phyloP scores from a whole-genome alignment of 2,797 vertebrate genomes.

The Potorous gilbertii region DNA sequence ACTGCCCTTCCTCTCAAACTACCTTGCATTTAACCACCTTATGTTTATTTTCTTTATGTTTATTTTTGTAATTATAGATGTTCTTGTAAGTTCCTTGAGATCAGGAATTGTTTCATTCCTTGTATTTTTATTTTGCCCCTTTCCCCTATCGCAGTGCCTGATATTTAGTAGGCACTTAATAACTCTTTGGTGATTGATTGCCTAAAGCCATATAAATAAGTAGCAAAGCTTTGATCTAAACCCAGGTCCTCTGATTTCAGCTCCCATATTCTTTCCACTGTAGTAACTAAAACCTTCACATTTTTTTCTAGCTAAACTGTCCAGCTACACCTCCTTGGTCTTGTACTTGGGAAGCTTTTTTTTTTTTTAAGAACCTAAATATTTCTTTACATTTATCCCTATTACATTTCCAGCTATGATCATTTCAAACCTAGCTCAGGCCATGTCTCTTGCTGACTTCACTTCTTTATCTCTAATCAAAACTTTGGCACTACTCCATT shows the following conservation, averaged over 20 bases:
- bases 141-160: too few species aligned
- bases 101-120: background rate
- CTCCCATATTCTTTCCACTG: background rate
- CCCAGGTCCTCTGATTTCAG: background rate
- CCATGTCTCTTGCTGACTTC: background rate
- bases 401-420: background rate
- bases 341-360: too few species aligned
- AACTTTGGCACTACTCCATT: background rate
- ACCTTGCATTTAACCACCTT: too few species aligned
- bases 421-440: background rate
- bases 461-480: background rate
- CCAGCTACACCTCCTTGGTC: too few species aligned
- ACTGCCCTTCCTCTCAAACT: too few species aligned
- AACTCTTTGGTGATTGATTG: too few species aligned
- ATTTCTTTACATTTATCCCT: background rate
- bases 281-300: background rate
- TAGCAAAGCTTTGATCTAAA: background rate
- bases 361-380: too few species aligned
- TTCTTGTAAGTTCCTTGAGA: background rate
- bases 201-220: too few species aligned
- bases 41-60: background rate
- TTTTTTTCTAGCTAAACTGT: background rate
- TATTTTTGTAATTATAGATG: background rate
- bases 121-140: background rate
- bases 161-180: too few species aligned